phyloP scores from a whole-genome alignment of 2,888 invertebrate species.

The Schrankia costaestrigalis region DNA sequence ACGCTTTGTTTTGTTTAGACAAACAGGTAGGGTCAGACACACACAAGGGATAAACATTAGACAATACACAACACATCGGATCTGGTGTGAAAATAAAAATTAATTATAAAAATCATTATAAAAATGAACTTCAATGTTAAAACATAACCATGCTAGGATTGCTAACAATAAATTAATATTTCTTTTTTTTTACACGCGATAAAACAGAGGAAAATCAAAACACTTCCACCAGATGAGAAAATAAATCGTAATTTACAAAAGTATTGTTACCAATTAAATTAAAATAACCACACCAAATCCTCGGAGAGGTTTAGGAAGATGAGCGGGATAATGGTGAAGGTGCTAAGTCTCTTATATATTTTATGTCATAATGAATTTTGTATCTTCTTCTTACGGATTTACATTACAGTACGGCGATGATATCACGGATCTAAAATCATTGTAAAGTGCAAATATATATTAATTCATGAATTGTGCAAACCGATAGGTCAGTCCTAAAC shows the following conservation, averaged over 20 bases:
- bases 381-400: slow-evolving; percentile 61
- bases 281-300: slow-evolving; percentile 81
- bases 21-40: slow-evolving; percentile 87
- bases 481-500: slow-evolving; percentile 62
- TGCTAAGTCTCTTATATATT: slow-evolving; percentile 66
- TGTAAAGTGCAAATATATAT: slow-evolving; percentile 72
- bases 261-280: slow-evolving; percentile 60
- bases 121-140: slow-evolving; percentile 57
- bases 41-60: slow-evolving; percentile 95
- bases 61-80: slow-evolving; percentile 90
- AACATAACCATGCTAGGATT: slow-evolving; percentile 74
- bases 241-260: slow-evolving; percentile 66
- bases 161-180: slow-evolving; percentile 68
- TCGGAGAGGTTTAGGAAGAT: slow-evolving; percentile 77
- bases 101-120: slow-evolving; percentile 48
- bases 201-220: slow-evolving; percentile 80
- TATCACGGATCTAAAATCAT: slow-evolving; percentile 71
- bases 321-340: slow-evolving; percentile 73
- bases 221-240: slow-evolving; percentile 79
- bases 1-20: slow-evolving; percentile 74
- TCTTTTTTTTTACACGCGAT: slow-evolving; percentile 65
- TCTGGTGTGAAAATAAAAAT: slow-evolving; percentile 78
- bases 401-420: slow-evolving; percentile 68
- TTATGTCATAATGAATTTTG: slow-evolving; percentile 60
- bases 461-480: slow-evolving; percentile 69